Evolutionary conservation across 2,797 vertebrate species (phyloP), one percentile per base, ranked within the genome.

Genomic region (Acanthiza pusilla): DNA sequence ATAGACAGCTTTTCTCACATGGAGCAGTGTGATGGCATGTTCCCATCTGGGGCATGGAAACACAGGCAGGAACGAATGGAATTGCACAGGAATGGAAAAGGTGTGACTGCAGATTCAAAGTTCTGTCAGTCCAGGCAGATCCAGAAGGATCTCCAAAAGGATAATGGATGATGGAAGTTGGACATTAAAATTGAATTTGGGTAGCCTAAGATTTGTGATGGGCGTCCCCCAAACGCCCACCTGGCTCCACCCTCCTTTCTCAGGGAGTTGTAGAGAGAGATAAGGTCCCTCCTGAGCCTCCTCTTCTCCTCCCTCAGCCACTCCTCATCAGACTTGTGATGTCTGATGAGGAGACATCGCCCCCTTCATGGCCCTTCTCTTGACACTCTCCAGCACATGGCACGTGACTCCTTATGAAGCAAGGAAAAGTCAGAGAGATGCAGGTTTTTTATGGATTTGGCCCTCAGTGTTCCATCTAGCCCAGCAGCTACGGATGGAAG

Each of bases 1-100:
- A 65, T 0, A 34, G 15, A 5, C 13, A 38, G 16, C 20, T 71
- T 71, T 40, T 27, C 34, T 47, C 1, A 0, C 2, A 1, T 25
- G 78, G 13, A 5, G 17, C 47, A 32, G n/a, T 2, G 4, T 8
- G 36, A 22, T 9, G 23, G 16, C 18, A 3, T 7, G 13, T 57
- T 86, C 32, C 43, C 25, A 6, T 22, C 18, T n/a, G 47, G 65
- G 38, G 20, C 7, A 2, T 22, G 36, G 10, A 51, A 55, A 30
- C 5, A 26, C 36, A 60, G 45, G 20, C 26, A 38, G 38, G 38
- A 38, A 38, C 38, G 38, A 38, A 38, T 13, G 38, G 38, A 38
- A 38, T 38, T 38, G 10, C 38, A 38, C 38, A 38, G 38, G 38
- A 38, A 38, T 20, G 22, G 54, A n/a, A 43, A 54, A 21, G 11